Evolutionary conservation across 2,113 vertebrate species (phyloP), one percentile per base, ranked within the genome.

Genomic region (Podarcis cretensis): DNA sequence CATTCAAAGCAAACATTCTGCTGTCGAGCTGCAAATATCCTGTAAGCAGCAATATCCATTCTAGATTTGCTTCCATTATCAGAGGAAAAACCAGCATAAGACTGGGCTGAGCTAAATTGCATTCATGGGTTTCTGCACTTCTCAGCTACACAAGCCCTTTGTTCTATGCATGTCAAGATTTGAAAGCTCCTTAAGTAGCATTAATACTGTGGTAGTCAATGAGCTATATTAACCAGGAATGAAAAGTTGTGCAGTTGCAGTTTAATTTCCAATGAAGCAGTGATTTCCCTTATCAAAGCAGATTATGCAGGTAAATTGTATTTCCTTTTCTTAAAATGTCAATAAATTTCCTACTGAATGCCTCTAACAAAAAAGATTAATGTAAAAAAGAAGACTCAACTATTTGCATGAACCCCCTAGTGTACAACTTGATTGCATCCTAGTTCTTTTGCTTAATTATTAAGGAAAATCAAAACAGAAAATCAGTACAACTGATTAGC

Each of bases 401-500:
- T 68, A 97, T 95, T 96, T 96, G 90, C 94, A 96, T 97, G 94
- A 97, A 95, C 95, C 94, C 96, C 95, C 95, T 95, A 93, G 93
- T 90, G 97, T 87, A 96, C 91, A 96, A 95, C 94, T 94, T 97
- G 97, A 97, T 97, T 97, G 95, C 96, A 96, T 96, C 95, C 93
- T 93, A 94, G 85, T 95, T 96, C 94, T 95, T 96, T 97, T 92
- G 95, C 95, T 95, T 97, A 97, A 97, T 97, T 96, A 97, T 96
- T 94, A 95, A 86, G 93, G 91, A 96, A 96, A 97, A 97, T 97
- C 95, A 96, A 97, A 97, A 96, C 96, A 97, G 94, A 97, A 97
- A 97, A 97, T 97, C 96, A 97, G 96, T 91, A 88, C 18, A 90
- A 89, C 96, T 97, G 95, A 97, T 97, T 97, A 96, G 96, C 96